A percentile compares a stretch with the other conserved stretches of the same genome.
Evolutionary conservation across 2,888 invertebrate genomes (phyloP).

Genomic region (Tipula vernalis): DNA sequence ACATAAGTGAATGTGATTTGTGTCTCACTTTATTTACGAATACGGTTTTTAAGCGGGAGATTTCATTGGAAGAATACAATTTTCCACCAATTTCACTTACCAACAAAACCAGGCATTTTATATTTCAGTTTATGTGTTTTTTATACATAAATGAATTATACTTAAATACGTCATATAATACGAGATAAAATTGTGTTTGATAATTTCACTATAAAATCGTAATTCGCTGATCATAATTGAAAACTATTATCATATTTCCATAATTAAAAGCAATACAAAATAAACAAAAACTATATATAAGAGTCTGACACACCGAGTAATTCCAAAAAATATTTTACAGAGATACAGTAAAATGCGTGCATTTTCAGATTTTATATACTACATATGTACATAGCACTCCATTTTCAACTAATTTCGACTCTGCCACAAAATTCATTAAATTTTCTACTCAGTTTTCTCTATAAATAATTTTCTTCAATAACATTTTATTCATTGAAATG

Average conservation of each 20-base stretch:
- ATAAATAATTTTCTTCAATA: background rate
- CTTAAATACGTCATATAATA: background rate
- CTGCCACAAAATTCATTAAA: background rate
- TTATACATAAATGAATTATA: background rate
- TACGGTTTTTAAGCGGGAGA: no score
- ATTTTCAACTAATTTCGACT: background rate
- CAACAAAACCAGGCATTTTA: background rate
- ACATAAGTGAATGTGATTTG: background rate
- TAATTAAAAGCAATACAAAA: background rate
- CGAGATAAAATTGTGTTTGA: background rate
- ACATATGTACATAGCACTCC: background rate
- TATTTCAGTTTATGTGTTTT: background rate
- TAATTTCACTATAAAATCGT: background rate
- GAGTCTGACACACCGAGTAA: background rate
- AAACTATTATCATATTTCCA: background rate
- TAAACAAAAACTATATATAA: background rate
- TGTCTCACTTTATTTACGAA: no score
- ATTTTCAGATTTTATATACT: background rate
- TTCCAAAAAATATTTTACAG: background rate
- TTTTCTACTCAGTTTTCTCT: background rate
- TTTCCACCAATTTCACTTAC: background rate
- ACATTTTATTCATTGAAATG: background rate
- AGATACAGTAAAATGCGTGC: background rate
- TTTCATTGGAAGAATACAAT: background rate
- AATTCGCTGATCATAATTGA: background rate